These are phyloP conservation scores for Sebastes diploproa DNA, from an alignment of 2,797 vertebrate species.

Conservation along the genomic window DNA sequence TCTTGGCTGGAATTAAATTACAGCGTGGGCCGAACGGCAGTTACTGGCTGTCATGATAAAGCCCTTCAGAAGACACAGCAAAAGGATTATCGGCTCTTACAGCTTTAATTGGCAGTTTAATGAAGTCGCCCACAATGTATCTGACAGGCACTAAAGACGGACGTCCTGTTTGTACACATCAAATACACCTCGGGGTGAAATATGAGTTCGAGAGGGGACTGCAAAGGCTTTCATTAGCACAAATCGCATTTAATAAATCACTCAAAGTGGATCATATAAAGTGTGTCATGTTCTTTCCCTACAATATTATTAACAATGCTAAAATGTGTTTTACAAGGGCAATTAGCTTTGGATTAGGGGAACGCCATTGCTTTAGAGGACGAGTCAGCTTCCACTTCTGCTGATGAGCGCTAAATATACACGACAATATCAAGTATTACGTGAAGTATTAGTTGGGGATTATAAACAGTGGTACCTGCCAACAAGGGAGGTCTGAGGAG, in stretches of 20 bases:
- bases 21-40: constrained; percentile 13
- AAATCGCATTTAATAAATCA: constrained; percentile 16
- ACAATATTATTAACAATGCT: neutral
- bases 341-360: constrained; percentile 35
- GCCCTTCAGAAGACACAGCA: constrained; percentile 26
- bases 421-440: neutral
- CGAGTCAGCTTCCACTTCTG: neutral
- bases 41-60: constrained; percentile 33
- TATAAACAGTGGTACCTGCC: constrained; percentile 12
- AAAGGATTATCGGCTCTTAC: constrained; percentile 52
- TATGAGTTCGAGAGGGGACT: neutral
- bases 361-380: neutral
- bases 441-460: constrained; percentile 8
- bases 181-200: constrained; percentile 3
- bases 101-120: constrained; percentile 67
- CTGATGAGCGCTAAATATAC: constrained; percentile 14
- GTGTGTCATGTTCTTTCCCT: neutral
- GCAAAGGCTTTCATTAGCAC: constrained; percentile 5
- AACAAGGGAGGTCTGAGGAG: constrained; percentile 5
- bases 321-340: constrained; percentile 11
- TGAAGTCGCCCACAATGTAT: constrained; percentile 36
- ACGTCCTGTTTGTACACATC: constrained; percentile 42
- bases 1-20: constrained; percentile 50
- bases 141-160: constrained; percentile 13
- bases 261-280: constrained; percentile 4